A percentile compares a stretch with the other conserved stretches of the same genome.
Conservation (phyloP, 2,888 invertebrate genomes). For the Chalcosyrphus nemorum region DNA sequence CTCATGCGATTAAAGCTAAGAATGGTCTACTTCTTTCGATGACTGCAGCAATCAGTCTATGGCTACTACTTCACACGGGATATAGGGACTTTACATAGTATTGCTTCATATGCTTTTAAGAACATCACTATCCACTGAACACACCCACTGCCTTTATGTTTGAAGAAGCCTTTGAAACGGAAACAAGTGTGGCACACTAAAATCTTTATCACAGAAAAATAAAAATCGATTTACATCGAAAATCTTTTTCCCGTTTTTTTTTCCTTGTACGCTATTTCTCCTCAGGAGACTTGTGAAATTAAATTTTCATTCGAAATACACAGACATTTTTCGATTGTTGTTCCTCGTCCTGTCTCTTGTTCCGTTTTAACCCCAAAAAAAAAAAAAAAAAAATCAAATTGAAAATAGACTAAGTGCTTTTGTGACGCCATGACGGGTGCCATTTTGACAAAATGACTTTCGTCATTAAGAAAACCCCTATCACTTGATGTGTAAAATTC, state of each 20-base stretch:
- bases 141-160: constrained; percentile 30
- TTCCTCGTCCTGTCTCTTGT: not conserved
- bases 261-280: not conserved
- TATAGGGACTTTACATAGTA: too few relatives aligned
- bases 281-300: constrained; percentile 30
- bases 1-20: too few relatives aligned
- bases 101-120: too few relatives aligned
- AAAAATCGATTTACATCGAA: constrained; percentile 44
- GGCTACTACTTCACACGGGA: too few relatives aligned
- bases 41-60: too few relatives aligned
- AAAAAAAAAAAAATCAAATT: constrained; percentile 1
- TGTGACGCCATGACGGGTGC: constrained; percentile 21
- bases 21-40: too few relatives aligned
- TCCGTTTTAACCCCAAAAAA: not conserved
- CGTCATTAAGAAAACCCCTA: constrained; percentile 14
- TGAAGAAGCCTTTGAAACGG: constrained; percentile 1
- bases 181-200: constrained; percentile 24
- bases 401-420: constrained; percentile 36
- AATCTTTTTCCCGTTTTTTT: not conserved
- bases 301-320: constrained; percentile 45
- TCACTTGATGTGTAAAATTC: not conserved
- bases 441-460: constrained; percentile 12
- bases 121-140: not conserved
- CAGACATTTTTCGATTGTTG: not conserved
- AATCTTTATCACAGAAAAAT: constrained; percentile 37